Percentiles rank a stretch among this genome's conserved stretches.
Conservation (phyloP, 2,888 invertebrate species). For the Drosophila macrothrix region DNA sequence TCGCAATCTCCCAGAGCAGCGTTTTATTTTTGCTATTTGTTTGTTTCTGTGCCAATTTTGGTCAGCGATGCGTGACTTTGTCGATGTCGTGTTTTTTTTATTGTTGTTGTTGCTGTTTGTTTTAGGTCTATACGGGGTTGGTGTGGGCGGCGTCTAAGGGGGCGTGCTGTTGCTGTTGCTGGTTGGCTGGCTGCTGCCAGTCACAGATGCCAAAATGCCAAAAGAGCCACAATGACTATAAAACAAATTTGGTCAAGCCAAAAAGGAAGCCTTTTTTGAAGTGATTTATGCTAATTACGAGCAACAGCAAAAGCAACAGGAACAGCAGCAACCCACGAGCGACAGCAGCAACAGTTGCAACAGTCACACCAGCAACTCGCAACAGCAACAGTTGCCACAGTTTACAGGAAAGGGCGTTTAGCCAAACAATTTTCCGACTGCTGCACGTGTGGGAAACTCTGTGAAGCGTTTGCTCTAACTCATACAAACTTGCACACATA, state of each 20-base stretch:
- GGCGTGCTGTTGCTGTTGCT: constrained; percentile 12
- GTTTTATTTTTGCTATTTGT: background rate
- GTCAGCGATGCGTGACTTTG: constrained; percentile 80
- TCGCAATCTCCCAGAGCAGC: constrained; percentile 57
- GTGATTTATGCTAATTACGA: constrained; percentile 81
- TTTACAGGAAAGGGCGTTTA: constrained; percentile 73
- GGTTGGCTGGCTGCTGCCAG: constrained; percentile 54
- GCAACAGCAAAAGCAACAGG: constrained; percentile 42
- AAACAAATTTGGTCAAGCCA: constrained; percentile 79
- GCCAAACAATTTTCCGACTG: constrained; percentile 73
- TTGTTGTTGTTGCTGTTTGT: constrained; percentile 29
- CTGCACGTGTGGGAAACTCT: constrained; percentile 71
- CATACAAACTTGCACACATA: constrained; percentile 24
- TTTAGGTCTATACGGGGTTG: constrained; percentile 23
- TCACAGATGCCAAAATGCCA: constrained; percentile 78
- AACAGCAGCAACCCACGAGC: constrained; percentile 48
- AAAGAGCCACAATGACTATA: constrained; percentile 75
- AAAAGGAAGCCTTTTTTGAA: constrained; percentile 80
- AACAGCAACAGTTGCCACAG: constrained; percentile 33
- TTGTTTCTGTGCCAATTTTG: constrained; percentile 72
- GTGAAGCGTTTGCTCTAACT: constrained; percentile 16
- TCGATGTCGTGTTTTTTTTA: constrained; percentile 71
- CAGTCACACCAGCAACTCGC: constrained; percentile 23
- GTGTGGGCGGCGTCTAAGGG: constrained; percentile 26
- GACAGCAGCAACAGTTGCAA: constrained; percentile 52